Evolutionary conservation across 2,113 vertebrate genomes (phyloP), one percentile per base, ranked within the genome.

Genomic region (Rhodinocichla rosea): DNA sequence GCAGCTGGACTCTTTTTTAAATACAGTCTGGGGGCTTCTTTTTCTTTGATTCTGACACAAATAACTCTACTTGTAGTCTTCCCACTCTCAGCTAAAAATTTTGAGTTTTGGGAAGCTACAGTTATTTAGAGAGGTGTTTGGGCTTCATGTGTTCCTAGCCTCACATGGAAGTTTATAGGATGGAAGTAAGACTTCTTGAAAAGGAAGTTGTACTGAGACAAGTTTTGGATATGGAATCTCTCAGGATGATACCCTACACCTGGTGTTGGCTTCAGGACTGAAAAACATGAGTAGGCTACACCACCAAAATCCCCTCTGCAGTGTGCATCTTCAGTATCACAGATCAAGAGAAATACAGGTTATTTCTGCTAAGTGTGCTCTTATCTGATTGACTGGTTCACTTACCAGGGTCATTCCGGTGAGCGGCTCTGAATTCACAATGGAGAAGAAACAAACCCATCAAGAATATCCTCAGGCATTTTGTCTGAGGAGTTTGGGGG

Each of bases 261-360:
- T 39, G 26, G 10, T 50, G 7, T 15, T 88, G 17, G 33, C 20
- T 90, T 86, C 8, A 8, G 42, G 30, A 53, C 42, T 86, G 53
- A 70, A 59, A 70, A 68, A 8, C 0, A 0, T 8, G 9, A 44
- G 26, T 37, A 13, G 39, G 28, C 60, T 88, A 1, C 15, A n/a
- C 13, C 26, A 32, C 12, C 30, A 24, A 13, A 44, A 45, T 83
- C 14, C 26, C 7, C 8, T 64, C 35, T 64, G 3, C 15, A 14
- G 22, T 26, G 28, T 70, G 14, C 10, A 37, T 69, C 20, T 56
- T 70, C 40, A 44, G 11, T n/a, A 7, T 44, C 1, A 1, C 14
- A 44, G 50, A 39, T 30, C 24, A 47, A 57, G 63, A 80, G 39
- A 24, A 89, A 33, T 76, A 49, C 50, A 76, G 30, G 49, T 33